phyloP scores from a whole-genome alignment of 1,140 invertebrate species.

The Leptopilina clavipes region DNA sequence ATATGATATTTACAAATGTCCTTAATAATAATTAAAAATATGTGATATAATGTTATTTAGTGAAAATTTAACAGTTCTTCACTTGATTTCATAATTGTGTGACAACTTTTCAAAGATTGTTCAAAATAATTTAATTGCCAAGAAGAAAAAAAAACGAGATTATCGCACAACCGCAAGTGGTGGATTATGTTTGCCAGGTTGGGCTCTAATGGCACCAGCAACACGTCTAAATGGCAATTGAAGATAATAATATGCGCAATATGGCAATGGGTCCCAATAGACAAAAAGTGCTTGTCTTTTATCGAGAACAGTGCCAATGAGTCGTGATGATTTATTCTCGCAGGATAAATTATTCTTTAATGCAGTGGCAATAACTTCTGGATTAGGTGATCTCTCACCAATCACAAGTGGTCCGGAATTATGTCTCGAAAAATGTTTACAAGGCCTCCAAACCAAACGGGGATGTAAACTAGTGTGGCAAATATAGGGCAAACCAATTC shows the following conservation, averaged over 20 bases:
- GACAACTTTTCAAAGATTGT: too few relatives aligned
- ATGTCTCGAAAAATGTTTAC: slow-evolving; percentile 77
- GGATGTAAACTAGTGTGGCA: slow-evolving; percentile 82
- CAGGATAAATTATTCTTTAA: slow-evolving; percentile 71
- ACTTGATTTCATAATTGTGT: too few relatives aligned
- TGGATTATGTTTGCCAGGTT: slow-evolving; percentile 71
- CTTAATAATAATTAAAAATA: too few relatives aligned
- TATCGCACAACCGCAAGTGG: slow-evolving; percentile 66
- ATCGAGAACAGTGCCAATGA: slow-evolving; percentile 79
- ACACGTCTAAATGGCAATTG: slow-evolving; percentile 82
- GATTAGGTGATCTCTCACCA: slow-evolving; percentile 71
- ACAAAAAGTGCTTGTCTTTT: slow-evolving; percentile 84
- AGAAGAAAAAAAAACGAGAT: slow-evolving; percentile 61
- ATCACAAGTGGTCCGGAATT: slow-evolving; percentile 74
- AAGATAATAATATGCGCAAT: slow-evolving; percentile 88
- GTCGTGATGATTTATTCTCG: slow-evolving; percentile 75
- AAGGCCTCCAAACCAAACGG: slow-evolving; percentile 78
- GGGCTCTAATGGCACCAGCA: slow-evolving; percentile 71
- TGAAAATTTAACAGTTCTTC: too few relatives aligned
- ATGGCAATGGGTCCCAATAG: slow-evolving; percentile 88
- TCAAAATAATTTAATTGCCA: too few relatives aligned
- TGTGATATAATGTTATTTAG: too few relatives aligned
- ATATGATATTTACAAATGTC: too few relatives aligned
- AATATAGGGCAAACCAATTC: slow-evolving; percentile 85
- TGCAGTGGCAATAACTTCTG: slow-evolving; percentile 74